Evolutionary conservation across 2,113 vertebrate genomes (phyloP).

Genomic region (Clarias gariepinus): DNA sequence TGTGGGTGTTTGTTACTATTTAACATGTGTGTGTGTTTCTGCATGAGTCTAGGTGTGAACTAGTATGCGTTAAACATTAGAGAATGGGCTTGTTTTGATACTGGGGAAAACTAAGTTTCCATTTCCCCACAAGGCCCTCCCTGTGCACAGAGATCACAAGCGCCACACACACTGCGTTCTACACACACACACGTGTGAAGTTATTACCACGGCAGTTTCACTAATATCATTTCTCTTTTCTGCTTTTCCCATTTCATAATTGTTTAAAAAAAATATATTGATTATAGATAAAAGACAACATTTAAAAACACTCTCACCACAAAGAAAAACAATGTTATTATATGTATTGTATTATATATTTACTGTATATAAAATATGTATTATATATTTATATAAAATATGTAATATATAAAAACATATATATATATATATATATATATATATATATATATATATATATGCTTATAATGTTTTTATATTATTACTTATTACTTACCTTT

Average conservation of each 20-base stretch:
- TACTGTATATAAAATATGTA: too few species aligned
- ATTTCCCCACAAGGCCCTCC: conserved; percentile 69
- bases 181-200: not conserved
- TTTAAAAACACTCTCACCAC: not conserved
- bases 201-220: not conserved
- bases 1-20: not conserved
- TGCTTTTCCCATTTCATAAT: not conserved
- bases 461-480: too few species aligned
- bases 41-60: not conserved
- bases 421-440: not conserved
- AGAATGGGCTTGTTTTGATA: conserved; percentile 21
- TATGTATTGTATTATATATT: not conserved
- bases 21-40: not conserved
- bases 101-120: conserved; percentile 60
- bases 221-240: not conserved
- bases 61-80: conserved; percentile 26
- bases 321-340: not conserved
- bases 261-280: not conserved
- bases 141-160: conserved; percentile 23
- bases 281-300: not conserved
- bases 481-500: too few species aligned
- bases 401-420: too few species aligned
- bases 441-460: too few species aligned
- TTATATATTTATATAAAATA: too few species aligned
- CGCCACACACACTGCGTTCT: not conserved